These are phyloP conservation scores for Saccopteryx bilineata DNA, from an alignment of 2,113 vertebrate genomes.

Conservation along the genomic window DNA sequence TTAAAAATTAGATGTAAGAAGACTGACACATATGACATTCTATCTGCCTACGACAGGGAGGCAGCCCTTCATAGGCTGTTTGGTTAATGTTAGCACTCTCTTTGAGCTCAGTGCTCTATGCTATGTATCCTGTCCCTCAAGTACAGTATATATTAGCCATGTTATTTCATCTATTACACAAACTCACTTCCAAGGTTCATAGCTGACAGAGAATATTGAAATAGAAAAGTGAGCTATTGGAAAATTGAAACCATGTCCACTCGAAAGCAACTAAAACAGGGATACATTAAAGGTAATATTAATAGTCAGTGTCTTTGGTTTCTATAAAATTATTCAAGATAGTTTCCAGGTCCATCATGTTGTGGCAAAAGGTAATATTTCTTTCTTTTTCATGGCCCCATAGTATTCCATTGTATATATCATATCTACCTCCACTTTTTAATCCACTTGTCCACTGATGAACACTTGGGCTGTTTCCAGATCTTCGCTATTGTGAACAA, in stretches of 20 bases:
- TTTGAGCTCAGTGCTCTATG: background rate
- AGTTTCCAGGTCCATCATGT: no score
- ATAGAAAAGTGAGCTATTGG: background rate
- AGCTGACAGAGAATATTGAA: background rate
- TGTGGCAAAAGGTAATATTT: no score
- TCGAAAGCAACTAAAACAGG: background rate
- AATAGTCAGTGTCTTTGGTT: background rate
- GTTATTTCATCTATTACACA: background rate
- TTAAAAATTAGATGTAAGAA: background rate
- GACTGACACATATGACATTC: background rate
- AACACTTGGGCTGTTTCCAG: no score
- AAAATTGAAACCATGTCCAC: background rate
- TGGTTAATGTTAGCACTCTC: background rate
- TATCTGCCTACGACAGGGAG: background rate
- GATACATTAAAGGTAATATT: background rate
- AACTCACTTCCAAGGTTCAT: background rate
- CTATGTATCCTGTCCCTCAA: background rate
- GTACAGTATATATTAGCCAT: background rate
- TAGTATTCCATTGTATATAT: no score
- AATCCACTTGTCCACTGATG: no score
- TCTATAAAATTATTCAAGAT: constrained; percentile 18
- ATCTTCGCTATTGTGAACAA: no score
- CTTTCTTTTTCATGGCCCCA: no score
- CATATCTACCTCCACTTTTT: no score
- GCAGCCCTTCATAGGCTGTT: background rate